Percentiles rank a stretch among this genome's conserved stretches.
phyloP scores from a whole-genome alignment of 2,797 vertebrate genomes.

The Anolis apletophallus region DNA sequence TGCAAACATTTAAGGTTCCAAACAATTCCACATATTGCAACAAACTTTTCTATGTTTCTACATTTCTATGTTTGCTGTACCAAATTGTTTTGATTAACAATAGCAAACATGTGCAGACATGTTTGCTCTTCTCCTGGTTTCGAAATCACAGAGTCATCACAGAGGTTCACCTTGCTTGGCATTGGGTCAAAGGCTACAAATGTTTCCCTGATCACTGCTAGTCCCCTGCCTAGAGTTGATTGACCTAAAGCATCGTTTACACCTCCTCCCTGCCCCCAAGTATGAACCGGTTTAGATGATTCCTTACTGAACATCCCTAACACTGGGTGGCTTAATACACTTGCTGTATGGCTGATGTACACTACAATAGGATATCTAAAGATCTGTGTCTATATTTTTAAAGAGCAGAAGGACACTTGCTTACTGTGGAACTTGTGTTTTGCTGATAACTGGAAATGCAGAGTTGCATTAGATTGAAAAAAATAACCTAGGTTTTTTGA shows the following conservation, averaged over 20 bases:
- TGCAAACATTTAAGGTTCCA: not conserved
- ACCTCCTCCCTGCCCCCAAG: not conserved
- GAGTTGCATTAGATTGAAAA: not conserved
- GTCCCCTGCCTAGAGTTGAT: not conserved
- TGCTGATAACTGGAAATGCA: not conserved
- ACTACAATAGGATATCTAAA: not conserved
- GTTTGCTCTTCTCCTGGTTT: not conserved
- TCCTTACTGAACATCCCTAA: not conserved
- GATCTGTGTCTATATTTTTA: not conserved
- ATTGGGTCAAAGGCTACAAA: not conserved
- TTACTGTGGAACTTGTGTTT: not conserved
- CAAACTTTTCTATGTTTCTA: not conserved
- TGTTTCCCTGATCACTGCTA: not conserved
- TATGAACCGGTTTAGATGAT: not conserved
- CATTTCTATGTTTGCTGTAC: not conserved
- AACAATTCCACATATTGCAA: constrained; percentile 8
- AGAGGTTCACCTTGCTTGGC: not conserved
- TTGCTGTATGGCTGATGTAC: not conserved
- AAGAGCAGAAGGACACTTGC: too few relatives aligned
- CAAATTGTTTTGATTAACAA: not conserved
- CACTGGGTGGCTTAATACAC: not conserved
- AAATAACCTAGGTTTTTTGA: not conserved
- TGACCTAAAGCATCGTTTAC: not conserved
- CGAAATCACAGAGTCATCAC: not conserved
- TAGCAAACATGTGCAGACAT: not conserved